Conservation (phyloP, 2,797 vertebrate genomes). For the Sebastes vulpes region DNA sequence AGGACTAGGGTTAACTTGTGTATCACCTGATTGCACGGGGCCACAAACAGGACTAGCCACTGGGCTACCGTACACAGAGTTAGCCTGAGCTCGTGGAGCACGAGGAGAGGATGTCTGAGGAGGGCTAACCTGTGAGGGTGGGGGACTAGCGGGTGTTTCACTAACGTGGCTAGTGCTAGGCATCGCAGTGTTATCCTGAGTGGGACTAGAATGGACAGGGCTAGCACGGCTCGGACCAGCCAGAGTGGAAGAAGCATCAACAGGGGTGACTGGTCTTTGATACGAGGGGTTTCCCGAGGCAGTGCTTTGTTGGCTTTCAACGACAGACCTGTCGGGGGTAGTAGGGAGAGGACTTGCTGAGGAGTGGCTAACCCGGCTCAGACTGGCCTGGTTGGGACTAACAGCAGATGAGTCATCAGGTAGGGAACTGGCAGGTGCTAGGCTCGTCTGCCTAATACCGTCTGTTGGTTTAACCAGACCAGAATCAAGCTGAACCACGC, state of each 20-base stretch:
- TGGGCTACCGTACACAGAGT: conserved; percentile 7
- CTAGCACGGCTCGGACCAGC: not conserved
- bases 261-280: conserved; percentile 4
- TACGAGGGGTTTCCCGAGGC: not conserved
- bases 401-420: not conserved
- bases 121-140: conserved; percentile 8
- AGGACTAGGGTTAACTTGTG: not conserved
- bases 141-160: not conserved
- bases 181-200: conserved; percentile 48
- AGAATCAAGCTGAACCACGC: not conserved
- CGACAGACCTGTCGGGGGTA: not conserved
- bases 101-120: conserved; percentile 4
- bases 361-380: not conserved
- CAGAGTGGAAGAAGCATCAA: conserved; percentile 14
- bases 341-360: not conserved
- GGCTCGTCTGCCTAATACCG: not conserved
- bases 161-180: conserved; percentile 5
- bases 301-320: conserved; percentile 14
- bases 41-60: conserved; percentile 7
- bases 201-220: conserved; percentile 11
- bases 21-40: not conserved
- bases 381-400: not conserved
- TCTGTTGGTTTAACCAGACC: not conserved
- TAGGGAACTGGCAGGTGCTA: not conserved
- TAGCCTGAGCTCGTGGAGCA: not conserved